Evolutionary conservation across 2,888 invertebrate genomes (phyloP), one percentile per base, ranked within the genome.

Genomic region (Aquatica leii): DNA sequence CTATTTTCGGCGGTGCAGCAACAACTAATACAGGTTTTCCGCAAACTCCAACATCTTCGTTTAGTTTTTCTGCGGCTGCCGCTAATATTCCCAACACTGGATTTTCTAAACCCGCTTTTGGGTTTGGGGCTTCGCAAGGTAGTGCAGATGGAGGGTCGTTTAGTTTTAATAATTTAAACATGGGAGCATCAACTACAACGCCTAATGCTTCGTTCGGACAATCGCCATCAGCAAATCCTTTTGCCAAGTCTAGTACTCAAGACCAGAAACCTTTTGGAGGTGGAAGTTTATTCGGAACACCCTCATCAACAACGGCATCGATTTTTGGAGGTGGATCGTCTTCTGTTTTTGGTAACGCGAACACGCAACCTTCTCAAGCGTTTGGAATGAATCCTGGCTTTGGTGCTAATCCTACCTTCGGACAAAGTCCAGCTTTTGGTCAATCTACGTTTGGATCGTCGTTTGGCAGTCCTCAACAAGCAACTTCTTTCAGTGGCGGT

Each of bases 401-500:
- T 46, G 18, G 46, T 1, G 20, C 18, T 41, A 24, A 21, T 54
- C 40, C 65, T 4, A 31, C 35, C 3, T 66, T 63, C 53, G 65
- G 62, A 18, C 62, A 62, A 20, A 40, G 69, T 11, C 21, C 69
- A 6, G 12, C 67, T 1, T 80, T 80, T 66, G 78, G 77, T 14
- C 77, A 76, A 54, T 67, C 60, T 58, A 46, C 62, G 17, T 73
- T 73, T 75, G 83, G 82, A 6, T 73, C 75, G 12, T 53, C 66
- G 3, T 75, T 76, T 66, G 74, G 74, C 14, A 68, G 59, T 51
- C 54, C 59, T 20, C 62, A 59, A 50, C 72, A 11, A 51, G 67
- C 70, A 21, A 81, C 81, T 3, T 74, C 81, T 0, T 82, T 82
- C 65, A 81, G 79, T 69, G 73, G 75, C 18, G 73, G 75, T 18